phyloP scores from a whole-genome alignment of 37 sponge, comb jelly and placozoan species.

The Chondrilla cf. caribensis region DNA sequence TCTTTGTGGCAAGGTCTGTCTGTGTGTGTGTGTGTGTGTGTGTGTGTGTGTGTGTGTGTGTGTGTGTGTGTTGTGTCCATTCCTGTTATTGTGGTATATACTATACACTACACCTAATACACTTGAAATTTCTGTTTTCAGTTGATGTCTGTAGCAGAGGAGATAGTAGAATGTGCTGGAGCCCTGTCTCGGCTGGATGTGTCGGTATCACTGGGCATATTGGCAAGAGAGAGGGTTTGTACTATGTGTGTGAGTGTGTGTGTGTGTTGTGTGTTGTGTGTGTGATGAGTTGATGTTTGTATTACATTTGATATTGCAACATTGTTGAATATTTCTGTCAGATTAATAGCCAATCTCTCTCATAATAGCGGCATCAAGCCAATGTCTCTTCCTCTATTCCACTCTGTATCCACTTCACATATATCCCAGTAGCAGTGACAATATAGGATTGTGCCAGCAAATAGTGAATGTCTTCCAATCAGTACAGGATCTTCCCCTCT shows the following conservation, averaged over 20 bases:
- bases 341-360: no score
- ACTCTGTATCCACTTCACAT: no score
- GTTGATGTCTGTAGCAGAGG: constrained; percentile 48
- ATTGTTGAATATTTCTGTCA: no score
- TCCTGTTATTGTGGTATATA: neutral
- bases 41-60: constrained; percentile 2
- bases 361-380: no score
- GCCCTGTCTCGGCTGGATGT: constrained; percentile 72
- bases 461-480: no score
- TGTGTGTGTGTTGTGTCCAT: neutral
- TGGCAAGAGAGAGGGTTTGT: constrained; percentile 61
- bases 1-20: constrained; percentile 54
- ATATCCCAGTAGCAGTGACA: no score
- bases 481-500: neutral
- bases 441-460: no score
- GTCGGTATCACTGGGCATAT: constrained; percentile 35
- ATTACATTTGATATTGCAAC: neutral
- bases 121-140: neutral
- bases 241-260: neutral
- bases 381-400: no score
- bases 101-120: neutral
- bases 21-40: neutral
- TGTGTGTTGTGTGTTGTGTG: constrained; percentile 2
- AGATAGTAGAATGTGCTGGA: constrained; percentile 37
- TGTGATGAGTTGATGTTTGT: neutral